These are phyloP conservation scores for Hypomesus transpacificus DNA, from an alignment of 2,113 vertebrate species.

Conservation along the genomic window DNA sequence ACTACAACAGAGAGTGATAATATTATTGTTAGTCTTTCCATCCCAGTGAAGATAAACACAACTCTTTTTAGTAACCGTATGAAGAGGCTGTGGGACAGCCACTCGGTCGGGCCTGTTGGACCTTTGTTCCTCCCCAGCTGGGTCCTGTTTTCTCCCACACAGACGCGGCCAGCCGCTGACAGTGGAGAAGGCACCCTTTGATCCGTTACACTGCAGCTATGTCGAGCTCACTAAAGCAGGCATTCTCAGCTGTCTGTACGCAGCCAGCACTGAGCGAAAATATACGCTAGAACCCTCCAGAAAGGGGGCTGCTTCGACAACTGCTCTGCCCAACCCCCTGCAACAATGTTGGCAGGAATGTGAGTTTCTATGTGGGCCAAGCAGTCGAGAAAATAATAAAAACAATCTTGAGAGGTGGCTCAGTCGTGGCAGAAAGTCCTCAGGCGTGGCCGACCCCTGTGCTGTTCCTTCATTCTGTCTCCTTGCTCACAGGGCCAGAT, in stretches of 20 bases:
- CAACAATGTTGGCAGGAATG: slow-evolving; percentile 59
- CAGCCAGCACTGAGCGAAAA: slow-evolving; percentile 41
- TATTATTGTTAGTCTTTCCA: slow-evolving; percentile 20
- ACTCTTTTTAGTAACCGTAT: slow-evolving; percentile 15
- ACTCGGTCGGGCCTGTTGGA: slow-evolving; percentile 21
- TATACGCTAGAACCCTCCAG: slow-evolving; percentile 29
- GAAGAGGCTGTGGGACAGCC: slow-evolving; percentile 10
- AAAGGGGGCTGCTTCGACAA: slow-evolving; percentile 26
- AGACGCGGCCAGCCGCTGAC: slow-evolving; percentile 29
- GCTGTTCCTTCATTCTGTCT: slow-evolving; percentile 35
- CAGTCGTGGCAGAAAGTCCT: slow-evolving; percentile 53
- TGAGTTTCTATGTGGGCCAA: slow-evolving; percentile 54
- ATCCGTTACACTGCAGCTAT: slow-evolving; percentile 44
- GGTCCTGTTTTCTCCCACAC: slow-evolving; percentile 34
- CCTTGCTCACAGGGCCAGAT: slow-evolving; percentile 57
- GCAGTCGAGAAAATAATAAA: slow-evolving; percentile 59
- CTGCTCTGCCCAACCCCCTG: slow-evolving; percentile 28
- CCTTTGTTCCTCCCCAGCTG: slow-evolving; percentile 34
- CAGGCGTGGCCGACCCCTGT: slow-evolving; percentile 29
- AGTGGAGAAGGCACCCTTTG: slow-evolving; percentile 40
- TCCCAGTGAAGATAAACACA: slow-evolving; percentile 33
- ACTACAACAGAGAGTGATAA: slow-evolving; percentile 6
- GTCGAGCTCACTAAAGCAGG: slow-evolving; percentile 34
- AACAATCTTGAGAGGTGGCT: slow-evolving; percentile 62
- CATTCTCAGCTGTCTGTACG: slow-evolving; percentile 47